Evolutionary conservation across 2,113 vertebrate species (phyloP).

Genomic region (Melanerpes aurifrons): DNA sequence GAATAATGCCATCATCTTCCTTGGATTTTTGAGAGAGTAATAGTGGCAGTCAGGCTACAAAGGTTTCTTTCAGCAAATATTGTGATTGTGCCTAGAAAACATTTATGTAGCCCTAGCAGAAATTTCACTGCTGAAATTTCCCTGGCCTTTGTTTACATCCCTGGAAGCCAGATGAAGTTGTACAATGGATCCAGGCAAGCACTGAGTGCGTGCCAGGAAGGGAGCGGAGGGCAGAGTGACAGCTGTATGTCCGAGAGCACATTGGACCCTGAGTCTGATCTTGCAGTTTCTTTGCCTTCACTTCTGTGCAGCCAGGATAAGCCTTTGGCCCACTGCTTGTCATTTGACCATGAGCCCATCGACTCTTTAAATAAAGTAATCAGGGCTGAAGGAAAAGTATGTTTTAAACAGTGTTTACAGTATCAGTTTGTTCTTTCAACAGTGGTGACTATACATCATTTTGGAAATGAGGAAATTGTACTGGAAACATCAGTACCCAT

Average conservation of each 20-base stretch:
- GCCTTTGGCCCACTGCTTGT: background rate
- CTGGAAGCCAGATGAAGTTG: constrained; percentile 24
- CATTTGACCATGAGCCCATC: background rate
- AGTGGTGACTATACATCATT: background rate
- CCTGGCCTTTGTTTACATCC: constrained; percentile 30
- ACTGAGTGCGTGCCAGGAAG: background rate
- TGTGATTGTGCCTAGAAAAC: background rate
- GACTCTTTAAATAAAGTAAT: background rate
- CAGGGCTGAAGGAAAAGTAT: background rate
- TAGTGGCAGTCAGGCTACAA: background rate
- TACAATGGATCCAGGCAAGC: background rate
- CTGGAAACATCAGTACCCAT: constrained; percentile 24
- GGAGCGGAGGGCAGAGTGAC: background rate
- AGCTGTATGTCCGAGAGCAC: background rate
- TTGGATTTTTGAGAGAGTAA: background rate
- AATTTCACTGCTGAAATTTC: constrained; percentile 3
- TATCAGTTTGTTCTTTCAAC: background rate
- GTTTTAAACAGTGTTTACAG: background rate
- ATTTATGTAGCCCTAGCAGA: background rate
- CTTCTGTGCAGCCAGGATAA: background rate
- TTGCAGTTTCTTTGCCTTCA: background rate
- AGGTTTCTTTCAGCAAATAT: constrained; percentile 17
- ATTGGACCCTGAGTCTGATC: background rate
- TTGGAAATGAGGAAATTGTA: background rate
- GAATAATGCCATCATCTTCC: background rate